Conservation (phyloP, 2,888 invertebrate species). For the Tipula confusa region DNA sequence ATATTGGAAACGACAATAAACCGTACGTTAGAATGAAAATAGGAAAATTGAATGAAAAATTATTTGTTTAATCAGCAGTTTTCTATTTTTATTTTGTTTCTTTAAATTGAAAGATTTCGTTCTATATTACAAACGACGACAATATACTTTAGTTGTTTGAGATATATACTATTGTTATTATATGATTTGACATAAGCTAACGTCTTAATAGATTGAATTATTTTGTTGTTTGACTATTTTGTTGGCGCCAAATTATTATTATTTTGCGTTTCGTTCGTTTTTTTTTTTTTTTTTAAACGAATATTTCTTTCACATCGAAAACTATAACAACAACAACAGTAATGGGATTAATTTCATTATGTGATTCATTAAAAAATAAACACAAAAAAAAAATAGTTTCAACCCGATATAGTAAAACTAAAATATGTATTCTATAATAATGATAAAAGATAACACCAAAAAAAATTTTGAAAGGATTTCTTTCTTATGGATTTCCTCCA, state of each 20-base stretch:
- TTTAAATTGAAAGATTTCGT: neutral
- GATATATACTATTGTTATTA: neutral
- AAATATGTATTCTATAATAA: neutral
- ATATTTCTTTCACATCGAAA: neutral
- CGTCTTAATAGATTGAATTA: slow-evolving; percentile 25
- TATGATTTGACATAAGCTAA: neutral
- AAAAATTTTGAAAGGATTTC: neutral
- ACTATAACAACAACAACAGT: neutral
- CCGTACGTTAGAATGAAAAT: neutral
- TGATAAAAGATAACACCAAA: neutral
- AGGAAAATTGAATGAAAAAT: neutral
- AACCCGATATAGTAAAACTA: neutral
- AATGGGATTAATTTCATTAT: slow-evolving; percentile 3
- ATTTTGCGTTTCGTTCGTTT: neutral
- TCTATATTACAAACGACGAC: neutral
- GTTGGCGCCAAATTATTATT: neutral
- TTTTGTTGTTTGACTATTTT: neutral
- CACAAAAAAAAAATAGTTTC: neutral
- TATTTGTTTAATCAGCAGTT: neutral
- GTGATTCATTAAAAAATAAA: neutral
- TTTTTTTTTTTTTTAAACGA: neutral
- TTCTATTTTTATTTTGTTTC: neutral
- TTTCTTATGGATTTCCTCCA: neutral
- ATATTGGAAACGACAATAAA: neutral
- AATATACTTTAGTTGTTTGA: neutral